Evolutionary conservation across 1,140 invertebrate species (phyloP).

Genomic region (Vanessa tameamea): DNA sequence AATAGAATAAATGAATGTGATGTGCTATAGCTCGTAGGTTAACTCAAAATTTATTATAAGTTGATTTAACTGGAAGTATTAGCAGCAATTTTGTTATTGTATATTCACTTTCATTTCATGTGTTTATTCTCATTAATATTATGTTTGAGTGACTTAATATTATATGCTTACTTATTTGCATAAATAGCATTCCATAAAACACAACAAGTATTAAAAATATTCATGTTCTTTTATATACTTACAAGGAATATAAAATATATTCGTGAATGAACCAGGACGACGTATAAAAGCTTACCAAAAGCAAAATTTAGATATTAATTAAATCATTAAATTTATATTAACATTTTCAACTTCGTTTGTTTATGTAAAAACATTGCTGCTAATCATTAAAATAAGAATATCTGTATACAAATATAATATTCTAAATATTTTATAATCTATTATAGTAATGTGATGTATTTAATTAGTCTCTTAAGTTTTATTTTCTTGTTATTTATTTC

Average conservation of each 20-base stretch:
- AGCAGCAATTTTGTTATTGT: background rate
- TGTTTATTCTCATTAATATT: background rate
- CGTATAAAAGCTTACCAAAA: no score
- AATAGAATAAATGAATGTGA: slow-evolving; percentile 8
- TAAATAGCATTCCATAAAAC: no score
- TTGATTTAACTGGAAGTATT: background rate
- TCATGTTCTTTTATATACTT: no score
- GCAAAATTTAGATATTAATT: no score
- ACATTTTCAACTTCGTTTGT: no score
- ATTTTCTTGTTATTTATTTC: slow-evolving; percentile 5
- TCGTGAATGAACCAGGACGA: no score
- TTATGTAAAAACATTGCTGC: background rate
- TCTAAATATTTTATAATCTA: background rate
- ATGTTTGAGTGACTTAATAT: no score
- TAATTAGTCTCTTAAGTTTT: background rate
- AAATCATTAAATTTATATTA: no score
- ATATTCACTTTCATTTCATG: background rate
- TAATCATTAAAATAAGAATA: background rate
- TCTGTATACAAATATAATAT: background rate
- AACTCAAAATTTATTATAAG: slow-evolving; percentile 5
- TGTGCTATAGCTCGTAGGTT: background rate
- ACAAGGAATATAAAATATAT: no score
- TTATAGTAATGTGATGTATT: slow-evolving; percentile 9
- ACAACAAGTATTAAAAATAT: no score
- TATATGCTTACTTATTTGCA: no score